A percentile compares a stretch with the other conserved stretches of the same genome.
Evolutionary conservation across 1,140 invertebrate species (phyloP).

Genomic region (Thaumetopoea pityocampa): DNA sequence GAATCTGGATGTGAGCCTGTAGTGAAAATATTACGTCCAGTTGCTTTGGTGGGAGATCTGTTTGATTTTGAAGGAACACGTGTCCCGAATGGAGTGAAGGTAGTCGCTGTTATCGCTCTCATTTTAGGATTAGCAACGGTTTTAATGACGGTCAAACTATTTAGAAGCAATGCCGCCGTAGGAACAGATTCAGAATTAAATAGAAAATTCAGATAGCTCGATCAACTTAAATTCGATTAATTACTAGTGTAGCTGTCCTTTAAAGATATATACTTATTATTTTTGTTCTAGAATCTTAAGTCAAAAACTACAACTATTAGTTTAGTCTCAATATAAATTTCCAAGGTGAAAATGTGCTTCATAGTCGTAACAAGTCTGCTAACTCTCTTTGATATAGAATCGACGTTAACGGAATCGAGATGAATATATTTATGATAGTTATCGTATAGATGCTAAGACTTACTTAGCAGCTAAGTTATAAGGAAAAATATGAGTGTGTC

Average conservation of each 20-base stretch:
- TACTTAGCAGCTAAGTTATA: too few species aligned
- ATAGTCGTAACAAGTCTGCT: too few species aligned
- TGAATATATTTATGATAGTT: too few species aligned
- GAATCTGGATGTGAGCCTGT: conserved; percentile 80
- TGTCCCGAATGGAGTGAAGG: conserved; percentile 27
- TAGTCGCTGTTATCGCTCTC: conserved; percentile 41
- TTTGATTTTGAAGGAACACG: conserved; percentile 26
- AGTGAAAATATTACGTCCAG: conserved; percentile 66
- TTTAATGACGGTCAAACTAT: conserved; percentile 51
- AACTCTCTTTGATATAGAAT: too few species aligned
- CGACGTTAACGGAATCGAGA: too few species aligned
- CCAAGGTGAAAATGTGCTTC: too few species aligned
- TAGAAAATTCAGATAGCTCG: conserved; percentile 54
- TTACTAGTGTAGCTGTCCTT: too few species aligned
- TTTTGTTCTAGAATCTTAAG: too few species aligned
- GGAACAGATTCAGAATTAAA: conserved; percentile 42
- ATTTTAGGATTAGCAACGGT: conserved; percentile 40
- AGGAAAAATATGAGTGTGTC: conserved; percentile 12
- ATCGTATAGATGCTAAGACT: too few species aligned
- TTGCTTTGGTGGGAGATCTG: conserved; percentile 46
- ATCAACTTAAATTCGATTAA: background rate
- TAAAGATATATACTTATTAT: too few species aligned
- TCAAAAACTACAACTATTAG: too few species aligned
- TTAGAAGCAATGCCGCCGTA: conserved; percentile 28
- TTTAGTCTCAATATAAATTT: too few species aligned